Conservation (phyloP, 1,140 invertebrate species). For the Drosophila virilis region DNA sequence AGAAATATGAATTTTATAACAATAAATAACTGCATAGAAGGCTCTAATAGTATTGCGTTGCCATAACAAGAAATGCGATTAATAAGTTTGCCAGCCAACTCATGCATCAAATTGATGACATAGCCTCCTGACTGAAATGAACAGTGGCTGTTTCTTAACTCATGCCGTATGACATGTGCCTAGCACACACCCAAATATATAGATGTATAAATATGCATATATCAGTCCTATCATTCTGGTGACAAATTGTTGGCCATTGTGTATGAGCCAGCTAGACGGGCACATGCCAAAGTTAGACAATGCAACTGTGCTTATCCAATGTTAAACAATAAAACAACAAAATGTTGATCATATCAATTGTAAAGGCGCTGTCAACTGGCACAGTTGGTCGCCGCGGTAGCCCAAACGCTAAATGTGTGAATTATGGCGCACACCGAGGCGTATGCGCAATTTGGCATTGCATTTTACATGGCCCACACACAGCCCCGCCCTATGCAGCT, state of each 20-base stretch:
- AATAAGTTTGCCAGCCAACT: constrained; percentile 23
- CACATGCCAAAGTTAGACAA: constrained; percentile 78
- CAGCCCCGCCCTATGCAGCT: constrained; percentile 7
- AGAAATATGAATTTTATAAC: constrained; percentile 9
- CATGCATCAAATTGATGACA: constrained; percentile 78
- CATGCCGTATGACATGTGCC: constrained; percentile 58
- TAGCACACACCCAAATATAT: constrained; percentile 15
- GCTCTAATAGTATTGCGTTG: constrained; percentile 18
- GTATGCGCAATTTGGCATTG: constrained; percentile 43
- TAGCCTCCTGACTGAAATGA: constrained; percentile 14
- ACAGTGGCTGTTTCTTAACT: constrained; percentile 63
- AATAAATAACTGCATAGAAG: constrained; percentile 20
- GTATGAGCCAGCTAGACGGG: constrained; percentile 31
- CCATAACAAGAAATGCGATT: constrained; percentile 27
- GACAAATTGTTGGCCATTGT: constrained; percentile 67
- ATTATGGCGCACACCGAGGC: constrained; percentile 41
- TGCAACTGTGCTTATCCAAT: constrained; percentile 67
- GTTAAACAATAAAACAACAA: constrained; percentile 41
- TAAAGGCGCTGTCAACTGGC: constrained; percentile 72
- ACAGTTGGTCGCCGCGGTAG: constrained; percentile 43
- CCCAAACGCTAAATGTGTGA: constrained; percentile 52
- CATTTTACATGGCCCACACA: constrained; percentile 9
- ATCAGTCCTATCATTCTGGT: constrained; percentile 43
- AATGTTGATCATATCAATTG: constrained; percentile 81
- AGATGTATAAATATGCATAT: constrained; percentile 11